Evolutionary conservation across 2,113 vertebrate genomes (phyloP).

Genomic region (Tonatia bakeri): DNA sequence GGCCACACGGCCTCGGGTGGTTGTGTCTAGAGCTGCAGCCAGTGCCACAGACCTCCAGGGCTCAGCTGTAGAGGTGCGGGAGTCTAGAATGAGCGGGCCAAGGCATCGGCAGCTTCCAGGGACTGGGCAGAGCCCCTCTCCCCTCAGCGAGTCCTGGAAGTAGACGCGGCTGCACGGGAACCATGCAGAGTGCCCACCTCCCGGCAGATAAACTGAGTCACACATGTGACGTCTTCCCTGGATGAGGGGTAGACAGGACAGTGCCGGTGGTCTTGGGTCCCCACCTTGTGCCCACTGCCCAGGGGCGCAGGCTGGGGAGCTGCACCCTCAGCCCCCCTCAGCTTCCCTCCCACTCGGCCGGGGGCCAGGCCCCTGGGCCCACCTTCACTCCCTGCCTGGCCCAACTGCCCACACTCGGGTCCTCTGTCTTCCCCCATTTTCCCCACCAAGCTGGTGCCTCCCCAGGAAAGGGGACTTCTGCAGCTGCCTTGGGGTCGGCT

Average conservation of each 20-base stretch:
- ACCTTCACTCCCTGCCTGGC: background rate
- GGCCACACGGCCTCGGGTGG: fast-evolving
- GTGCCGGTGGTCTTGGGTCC: fast-evolving
- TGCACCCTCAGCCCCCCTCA: background rate
- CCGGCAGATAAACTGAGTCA: background rate
- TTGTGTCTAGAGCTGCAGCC: background rate
- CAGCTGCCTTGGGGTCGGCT: background rate
- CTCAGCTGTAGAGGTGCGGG: background rate
- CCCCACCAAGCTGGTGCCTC: background rate
- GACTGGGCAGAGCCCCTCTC: background rate
- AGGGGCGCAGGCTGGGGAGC: background rate
- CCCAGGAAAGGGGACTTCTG: background rate
- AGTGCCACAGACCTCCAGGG: background rate
- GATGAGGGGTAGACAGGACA: background rate
- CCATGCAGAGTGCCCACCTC: background rate
- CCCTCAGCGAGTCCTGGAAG: background rate
- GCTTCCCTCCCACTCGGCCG: background rate
- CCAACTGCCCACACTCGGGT: fast-evolving
- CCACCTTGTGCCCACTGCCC: fast-evolving
- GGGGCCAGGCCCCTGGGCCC: background rate
- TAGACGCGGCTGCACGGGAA: background rate
- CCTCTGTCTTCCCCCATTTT: background rate
- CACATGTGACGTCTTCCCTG: background rate
- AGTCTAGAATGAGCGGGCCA: fast-evolving
- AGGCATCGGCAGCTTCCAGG: fast-evolving